These are phyloP conservation scores for Blastomussa wellsi DNA, from an alignment of 92 coral and sea anemone genomes.

Conservation along the genomic window DNA sequence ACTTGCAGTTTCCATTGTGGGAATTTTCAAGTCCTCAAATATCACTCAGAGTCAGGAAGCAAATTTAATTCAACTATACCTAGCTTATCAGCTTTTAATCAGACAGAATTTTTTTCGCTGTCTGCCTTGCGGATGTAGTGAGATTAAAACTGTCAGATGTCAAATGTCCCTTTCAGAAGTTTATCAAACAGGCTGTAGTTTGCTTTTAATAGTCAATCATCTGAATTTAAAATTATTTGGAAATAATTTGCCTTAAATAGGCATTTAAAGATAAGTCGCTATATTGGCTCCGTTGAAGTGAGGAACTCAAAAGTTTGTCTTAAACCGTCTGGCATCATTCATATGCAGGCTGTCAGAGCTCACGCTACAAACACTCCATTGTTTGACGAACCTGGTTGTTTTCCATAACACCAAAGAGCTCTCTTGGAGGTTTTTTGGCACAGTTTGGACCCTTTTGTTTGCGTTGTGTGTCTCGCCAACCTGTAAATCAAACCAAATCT, in stretches of 20 bases:
- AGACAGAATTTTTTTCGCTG: background rate
- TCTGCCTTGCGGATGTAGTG: background rate
- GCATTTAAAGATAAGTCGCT: background rate
- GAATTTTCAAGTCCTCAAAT: background rate
- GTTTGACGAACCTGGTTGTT: background rate
- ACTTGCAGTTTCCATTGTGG: background rate
- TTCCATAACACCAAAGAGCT: background rate
- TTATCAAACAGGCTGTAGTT: background rate
- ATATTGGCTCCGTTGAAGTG: background rate
- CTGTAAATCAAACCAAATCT: conserved; percentile 13
- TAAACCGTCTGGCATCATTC: background rate
- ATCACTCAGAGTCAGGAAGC: background rate
- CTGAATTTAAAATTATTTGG: background rate
- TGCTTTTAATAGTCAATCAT: background rate
- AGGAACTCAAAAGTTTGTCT: background rate
- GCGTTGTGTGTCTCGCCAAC: background rate
- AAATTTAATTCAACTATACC: background rate
- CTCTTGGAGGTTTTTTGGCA: conserved; percentile 2
- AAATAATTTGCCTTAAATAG: background rate
- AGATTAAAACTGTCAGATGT: background rate
- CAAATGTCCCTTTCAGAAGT: background rate
- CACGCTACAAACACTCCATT: background rate
- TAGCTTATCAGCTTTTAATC: background rate
- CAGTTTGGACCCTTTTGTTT: background rate
- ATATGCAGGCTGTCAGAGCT: background rate